These are phyloP conservation scores for Pollimyrus isidori DNA, from an alignment of 2,113 vertebrate species.

Conservation along the genomic window DNA sequence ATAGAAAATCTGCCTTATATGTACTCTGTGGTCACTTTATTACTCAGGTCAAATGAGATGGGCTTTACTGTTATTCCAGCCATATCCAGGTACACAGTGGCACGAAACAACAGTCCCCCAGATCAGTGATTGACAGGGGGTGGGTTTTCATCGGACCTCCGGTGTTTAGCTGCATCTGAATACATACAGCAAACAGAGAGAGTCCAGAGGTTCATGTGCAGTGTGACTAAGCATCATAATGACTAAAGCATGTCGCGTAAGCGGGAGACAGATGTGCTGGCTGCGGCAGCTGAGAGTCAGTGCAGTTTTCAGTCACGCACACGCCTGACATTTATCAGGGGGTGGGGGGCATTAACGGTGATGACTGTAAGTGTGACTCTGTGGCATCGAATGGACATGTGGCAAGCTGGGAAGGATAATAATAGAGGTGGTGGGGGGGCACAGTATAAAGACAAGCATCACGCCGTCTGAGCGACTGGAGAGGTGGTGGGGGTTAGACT, in stretches of 20 bases:
- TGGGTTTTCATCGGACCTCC: not conserved
- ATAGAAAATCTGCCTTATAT: not conserved
- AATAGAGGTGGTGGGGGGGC: not conserved
- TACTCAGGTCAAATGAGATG: not conserved
- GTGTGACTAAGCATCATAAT: not conserved
- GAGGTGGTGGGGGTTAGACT: not conserved
- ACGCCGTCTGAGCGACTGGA: not conserved
- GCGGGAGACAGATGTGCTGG: not conserved
- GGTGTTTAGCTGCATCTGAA: not conserved
- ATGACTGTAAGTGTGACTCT: not conserved
- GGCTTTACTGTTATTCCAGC: not conserved
- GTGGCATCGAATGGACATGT: not conserved
- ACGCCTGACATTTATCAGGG: not conserved
- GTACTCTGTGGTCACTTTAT: not conserved
- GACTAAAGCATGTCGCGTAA: not conserved
- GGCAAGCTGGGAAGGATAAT: not conserved
- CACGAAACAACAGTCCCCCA: not conserved
- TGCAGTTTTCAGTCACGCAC: not conserved
- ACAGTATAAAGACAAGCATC: not conserved
- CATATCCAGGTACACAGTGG: not conserved
- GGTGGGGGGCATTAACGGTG: not conserved
- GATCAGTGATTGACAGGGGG: not conserved
- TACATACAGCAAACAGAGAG: not conserved
- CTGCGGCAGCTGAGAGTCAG: not conserved
- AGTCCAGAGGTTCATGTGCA: not conserved